Conservation (phyloP, 2,888 invertebrate genomes). For the Nymphalis urticae region DNA sequence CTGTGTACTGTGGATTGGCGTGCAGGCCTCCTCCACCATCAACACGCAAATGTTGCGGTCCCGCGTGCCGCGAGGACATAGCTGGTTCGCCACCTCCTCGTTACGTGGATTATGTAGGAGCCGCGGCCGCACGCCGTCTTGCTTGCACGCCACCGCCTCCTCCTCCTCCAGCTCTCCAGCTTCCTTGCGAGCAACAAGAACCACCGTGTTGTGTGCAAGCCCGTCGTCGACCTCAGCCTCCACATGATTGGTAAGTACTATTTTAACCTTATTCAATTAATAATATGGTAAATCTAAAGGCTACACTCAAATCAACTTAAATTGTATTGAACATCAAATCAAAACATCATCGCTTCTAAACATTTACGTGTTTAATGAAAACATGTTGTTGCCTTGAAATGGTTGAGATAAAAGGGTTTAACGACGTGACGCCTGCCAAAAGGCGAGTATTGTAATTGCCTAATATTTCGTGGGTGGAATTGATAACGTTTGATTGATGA, state of each 20-base stretch:
- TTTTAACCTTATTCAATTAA: background rate
- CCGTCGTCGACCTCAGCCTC: slow-evolving; percentile 80
- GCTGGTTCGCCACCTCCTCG: slow-evolving; percentile 73
- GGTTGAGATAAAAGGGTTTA: slow-evolving; percentile 52
- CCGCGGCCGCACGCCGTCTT: slow-evolving; percentile 82
- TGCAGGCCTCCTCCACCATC: slow-evolving; percentile 71
- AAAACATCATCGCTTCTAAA: slow-evolving; percentile 11
- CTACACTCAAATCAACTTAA: background rate
- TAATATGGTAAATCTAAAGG: background rate
- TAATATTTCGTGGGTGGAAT: slow-evolving; percentile 67
- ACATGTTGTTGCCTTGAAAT: slow-evolving; percentile 12
- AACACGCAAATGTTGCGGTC: slow-evolving; percentile 73
- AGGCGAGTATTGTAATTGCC: slow-evolving; percentile 66
- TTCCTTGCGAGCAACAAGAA: slow-evolving; percentile 75
- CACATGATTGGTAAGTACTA: slow-evolving; percentile 82
- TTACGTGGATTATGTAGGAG: slow-evolving; percentile 84
- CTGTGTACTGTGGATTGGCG: slow-evolving; percentile 80
- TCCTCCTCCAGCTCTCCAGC: slow-evolving; percentile 74
- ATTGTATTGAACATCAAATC: too few species aligned
- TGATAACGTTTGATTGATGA: slow-evolving; percentile 77
- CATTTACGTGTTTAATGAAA: background rate
- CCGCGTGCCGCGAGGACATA: slow-evolving; percentile 73
- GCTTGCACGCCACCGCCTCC: slow-evolving; percentile 78
- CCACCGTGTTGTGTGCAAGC: slow-evolving; percentile 82
- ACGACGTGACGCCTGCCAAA: slow-evolving; percentile 55